These are phyloP conservation scores for Florisuga fusca DNA, from an alignment of 2,797 vertebrate species.

Conservation along the genomic window DNA sequence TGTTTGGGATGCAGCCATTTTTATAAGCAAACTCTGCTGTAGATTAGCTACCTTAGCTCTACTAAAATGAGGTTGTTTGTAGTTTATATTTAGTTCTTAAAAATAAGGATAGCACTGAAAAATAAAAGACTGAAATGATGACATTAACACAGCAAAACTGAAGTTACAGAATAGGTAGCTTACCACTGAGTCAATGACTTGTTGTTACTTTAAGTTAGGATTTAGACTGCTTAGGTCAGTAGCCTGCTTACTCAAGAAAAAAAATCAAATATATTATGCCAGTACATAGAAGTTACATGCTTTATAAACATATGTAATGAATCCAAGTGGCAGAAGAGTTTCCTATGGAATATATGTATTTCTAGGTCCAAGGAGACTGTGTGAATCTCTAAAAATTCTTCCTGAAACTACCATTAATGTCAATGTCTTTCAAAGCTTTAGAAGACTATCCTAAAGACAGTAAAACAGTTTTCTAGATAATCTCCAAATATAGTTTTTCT, in stretches of 20 bases:
- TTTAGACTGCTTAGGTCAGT: background rate
- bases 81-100: conserved; percentile 2
- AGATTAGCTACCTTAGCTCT: background rate
- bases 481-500: background rate
- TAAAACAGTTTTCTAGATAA: background rate
- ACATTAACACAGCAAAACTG: background rate
- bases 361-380: background rate
- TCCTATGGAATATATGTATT: background rate
- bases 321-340: background rate
- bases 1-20: background rate
- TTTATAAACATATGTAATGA: background rate
- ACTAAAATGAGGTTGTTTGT: background rate
- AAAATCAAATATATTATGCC: background rate
- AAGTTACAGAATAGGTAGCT: background rate
- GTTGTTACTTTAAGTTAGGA: background rate
- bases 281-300: background rate
- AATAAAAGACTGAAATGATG: background rate
- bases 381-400: background rate
- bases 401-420: background rate
- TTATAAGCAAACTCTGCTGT: background rate
- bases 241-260: background rate
- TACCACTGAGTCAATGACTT: conserved; percentile 4
- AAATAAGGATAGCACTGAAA: background rate
- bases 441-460: background rate
- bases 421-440: background rate